Percentiles rank a stretch among this genome's conserved stretches.
Conservation (phyloP, 2,888 invertebrate genomes). For the Limulus polyphemus region DNA sequence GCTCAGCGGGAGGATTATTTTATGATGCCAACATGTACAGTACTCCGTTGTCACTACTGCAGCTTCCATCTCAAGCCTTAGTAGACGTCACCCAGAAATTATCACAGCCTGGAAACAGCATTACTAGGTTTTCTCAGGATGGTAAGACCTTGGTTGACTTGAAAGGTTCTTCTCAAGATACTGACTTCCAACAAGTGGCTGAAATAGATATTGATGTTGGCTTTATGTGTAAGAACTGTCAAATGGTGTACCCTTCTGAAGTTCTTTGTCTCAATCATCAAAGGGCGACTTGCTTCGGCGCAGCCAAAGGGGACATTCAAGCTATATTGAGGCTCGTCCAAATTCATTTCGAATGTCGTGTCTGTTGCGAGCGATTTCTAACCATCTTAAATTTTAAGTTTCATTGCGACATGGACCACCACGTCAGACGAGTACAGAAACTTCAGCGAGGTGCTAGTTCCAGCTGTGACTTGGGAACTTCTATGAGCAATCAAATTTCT, state of each 20-base stretch:
- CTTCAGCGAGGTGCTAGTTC: slow-evolving; percentile 4
- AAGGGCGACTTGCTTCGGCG: slow-evolving; percentile 41
- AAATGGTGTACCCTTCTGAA: slow-evolving; percentile 63
- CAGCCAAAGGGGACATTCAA: slow-evolving; percentile 16
- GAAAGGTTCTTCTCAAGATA: slow-evolving; percentile 29
- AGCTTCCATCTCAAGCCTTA: slow-evolving; percentile 42
- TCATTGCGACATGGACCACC: slow-evolving; percentile 31
- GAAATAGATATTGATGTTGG: slow-evolving; percentile 46
- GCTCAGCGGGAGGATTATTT: slow-evolving; percentile 13
- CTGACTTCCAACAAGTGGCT: slow-evolving; percentile 31
- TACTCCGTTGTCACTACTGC: slow-evolving; percentile 47
- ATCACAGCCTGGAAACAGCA: slow-evolving; percentile 53
- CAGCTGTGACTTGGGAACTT: too few species aligned
- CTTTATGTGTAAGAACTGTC: slow-evolving; percentile 71
- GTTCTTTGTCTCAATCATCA: slow-evolving; percentile 59
- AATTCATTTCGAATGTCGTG: slow-evolving; percentile 57
- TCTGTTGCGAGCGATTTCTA: slow-evolving; percentile 43
- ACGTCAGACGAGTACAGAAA: slow-evolving; percentile 21
- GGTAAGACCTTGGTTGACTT: slow-evolving; percentile 36
- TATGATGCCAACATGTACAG: slow-evolving; percentile 34
- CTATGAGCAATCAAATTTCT: too few species aligned
- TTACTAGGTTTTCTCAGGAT: slow-evolving; percentile 49
- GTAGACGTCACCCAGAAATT: slow-evolving; percentile 32
- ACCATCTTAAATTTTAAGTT: slow-evolving; percentile 35
- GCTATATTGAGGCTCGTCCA: slow-evolving; percentile 55